Conservation (phyloP, 1,140 invertebrate genomes). For the Hycleus phaleratus region DNA sequence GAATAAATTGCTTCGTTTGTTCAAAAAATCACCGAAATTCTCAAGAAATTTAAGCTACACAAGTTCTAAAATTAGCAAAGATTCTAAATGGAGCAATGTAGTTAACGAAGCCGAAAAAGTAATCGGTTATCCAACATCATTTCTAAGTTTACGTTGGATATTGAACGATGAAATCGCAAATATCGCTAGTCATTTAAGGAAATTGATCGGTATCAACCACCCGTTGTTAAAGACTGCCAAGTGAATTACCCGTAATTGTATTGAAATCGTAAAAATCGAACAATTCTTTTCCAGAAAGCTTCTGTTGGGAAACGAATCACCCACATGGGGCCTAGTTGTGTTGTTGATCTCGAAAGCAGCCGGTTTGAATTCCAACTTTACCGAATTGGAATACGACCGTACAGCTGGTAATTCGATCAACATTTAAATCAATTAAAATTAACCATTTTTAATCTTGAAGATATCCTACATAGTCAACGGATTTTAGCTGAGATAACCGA, state of each 20-base stretch:
- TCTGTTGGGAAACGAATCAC: conserved; percentile 22
- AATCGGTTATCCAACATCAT: conserved; percentile 90
- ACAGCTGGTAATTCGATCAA: conserved; percentile 51
- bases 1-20: too few relatives aligned
- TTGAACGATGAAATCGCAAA: conserved; percentile 91
- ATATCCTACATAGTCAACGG: conserved; percentile 67
- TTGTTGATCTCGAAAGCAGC: conserved; percentile 84
- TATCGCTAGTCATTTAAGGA: conserved; percentile 80
- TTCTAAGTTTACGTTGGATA: conserved; percentile 83
- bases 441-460: conserved; percentile 7
- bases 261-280: not conserved
- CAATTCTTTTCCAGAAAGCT: conserved; percentile 24
- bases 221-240: conserved; percentile 86
- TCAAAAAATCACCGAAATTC: too few relatives aligned
- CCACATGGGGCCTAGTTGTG: conserved; percentile 81
- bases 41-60: too few relatives aligned
- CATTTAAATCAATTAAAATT: not conserved
- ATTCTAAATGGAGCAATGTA: not conserved
- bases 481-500: conserved; percentile 90
- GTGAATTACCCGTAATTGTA: conserved; percentile 29
- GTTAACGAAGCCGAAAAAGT: conserved; percentile 91
- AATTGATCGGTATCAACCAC: conserved; percentile 89
- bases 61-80: not conserved
- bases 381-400: conserved; percentile 72
- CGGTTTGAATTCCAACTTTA: conserved; percentile 63